A percentile compares a stretch with the other conserved stretches of the same genome.
Conservation (phyloP, 2,888 invertebrate species). For the Zootermopsis nevadensis region DNA sequence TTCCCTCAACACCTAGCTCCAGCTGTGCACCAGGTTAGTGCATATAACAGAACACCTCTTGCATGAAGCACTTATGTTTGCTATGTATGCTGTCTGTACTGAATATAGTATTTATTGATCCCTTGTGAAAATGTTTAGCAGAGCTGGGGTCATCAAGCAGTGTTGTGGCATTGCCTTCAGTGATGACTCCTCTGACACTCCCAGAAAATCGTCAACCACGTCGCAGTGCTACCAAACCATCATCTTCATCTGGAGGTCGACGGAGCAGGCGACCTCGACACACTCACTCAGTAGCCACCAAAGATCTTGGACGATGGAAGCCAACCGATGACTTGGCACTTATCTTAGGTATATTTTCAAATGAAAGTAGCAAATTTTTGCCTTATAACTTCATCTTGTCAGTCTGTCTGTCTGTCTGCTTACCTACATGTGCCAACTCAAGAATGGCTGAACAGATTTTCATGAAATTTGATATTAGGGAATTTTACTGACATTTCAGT, state of each 20-base stretch:
- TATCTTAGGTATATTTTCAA: slow-evolving; percentile 92
- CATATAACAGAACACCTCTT: neutral
- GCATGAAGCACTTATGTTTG: too few relatives aligned
- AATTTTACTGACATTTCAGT: too few relatives aligned
- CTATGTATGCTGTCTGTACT: neutral
- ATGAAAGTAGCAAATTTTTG: too few relatives aligned
- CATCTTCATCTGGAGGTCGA: slow-evolving; percentile 62
- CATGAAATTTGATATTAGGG: too few relatives aligned
- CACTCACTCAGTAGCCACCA: slow-evolving; percentile 77
- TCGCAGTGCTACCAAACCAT: slow-evolving; percentile 57
- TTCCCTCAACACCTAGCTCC: neutral
- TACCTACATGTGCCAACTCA: too few relatives aligned
- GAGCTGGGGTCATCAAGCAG: neutral
- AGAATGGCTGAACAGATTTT: too few relatives aligned
- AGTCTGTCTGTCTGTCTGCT: too few relatives aligned
- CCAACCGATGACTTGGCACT: slow-evolving; percentile 96
- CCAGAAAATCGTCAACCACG: slow-evolving; percentile 44
- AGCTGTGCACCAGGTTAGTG: slow-evolving; percentile 9
- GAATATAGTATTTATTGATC: too few relatives aligned
- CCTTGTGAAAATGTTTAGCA: neutral
- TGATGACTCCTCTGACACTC: slow-evolving; percentile 30
- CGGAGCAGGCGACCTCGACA: slow-evolving; percentile 73
- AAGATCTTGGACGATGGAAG: slow-evolving; percentile 95
- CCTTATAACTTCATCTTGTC: too few relatives aligned
- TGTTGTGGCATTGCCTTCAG: slow-evolving; percentile 28